Base-by-base conservation (phyloP, 2,113 vertebrate genomes). In the Hypanus sabinus region DNA sequence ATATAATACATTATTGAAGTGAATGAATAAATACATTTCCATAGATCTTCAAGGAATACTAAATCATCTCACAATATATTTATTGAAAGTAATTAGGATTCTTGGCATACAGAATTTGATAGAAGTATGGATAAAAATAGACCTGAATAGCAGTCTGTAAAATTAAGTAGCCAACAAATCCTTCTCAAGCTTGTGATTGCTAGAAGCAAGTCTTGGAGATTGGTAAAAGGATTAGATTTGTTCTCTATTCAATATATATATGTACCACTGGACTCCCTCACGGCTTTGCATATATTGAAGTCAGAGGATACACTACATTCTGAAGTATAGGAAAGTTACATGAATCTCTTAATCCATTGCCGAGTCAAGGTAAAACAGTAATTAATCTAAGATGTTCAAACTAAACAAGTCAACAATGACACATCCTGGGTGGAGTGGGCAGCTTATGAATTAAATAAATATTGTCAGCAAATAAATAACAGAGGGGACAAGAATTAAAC, bases 391-490 rank as follows among this genome's bases (percentile, higher is more conserved):
- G 8, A 90, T 68, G 60, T 62, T 88, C 10, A 18, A 90, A 10
- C 5, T 65, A 62, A 33, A n/a, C 60, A 65, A n/a, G 85, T 65
- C 30, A 90, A n/a, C 60, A 14, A 88, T n/a, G 14, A 36, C 60
- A n/a, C 60, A 65, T 68, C 85, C 85, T n/a, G 30, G 6, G 60
- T 65, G n/a, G n/a, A n/a, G n/a, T n/a, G n/a, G n/a, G n/a, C n/a
- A n/a, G n/a, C 12, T n/a, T 87, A 5, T 90, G 30, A 90, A 65
- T 65, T 90, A 90, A 90, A 90, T 68, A 90, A 90, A 90, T 90
- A 65, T 33, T 65, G 85, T 73, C 12, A 65, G 60, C 60, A 30
- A 90, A 65, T 65, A 65, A 68, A 68, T 30, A 30, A 27, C 22
- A 81, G 33, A 90, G 30, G 16, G n/a, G n/a, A 33, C n/a, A 65